Evolutionary conservation across 1,140 invertebrate genomes (phyloP).

Genomic region (Nasonia giraulti): DNA sequence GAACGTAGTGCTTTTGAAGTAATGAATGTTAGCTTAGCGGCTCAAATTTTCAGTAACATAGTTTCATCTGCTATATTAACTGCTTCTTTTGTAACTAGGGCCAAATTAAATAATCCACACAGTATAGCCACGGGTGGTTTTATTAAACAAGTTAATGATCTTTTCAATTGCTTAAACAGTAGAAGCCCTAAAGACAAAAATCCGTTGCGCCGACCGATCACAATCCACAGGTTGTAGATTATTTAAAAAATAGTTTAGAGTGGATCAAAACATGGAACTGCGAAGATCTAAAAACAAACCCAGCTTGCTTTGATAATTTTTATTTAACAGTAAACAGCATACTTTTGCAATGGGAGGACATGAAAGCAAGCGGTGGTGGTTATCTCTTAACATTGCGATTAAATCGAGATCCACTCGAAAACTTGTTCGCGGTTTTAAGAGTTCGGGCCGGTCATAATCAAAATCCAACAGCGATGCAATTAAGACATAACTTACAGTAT

Average conservation of each 20-base stretch:
- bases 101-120: neutral
- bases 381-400: too few relatives aligned
- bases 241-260: slow-evolving; percentile 7
- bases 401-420: too few relatives aligned
- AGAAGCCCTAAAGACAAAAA: too few relatives aligned
- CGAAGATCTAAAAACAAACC: neutral
- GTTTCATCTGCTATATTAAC: slow-evolving; percentile 47
- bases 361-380: too few relatives aligned
- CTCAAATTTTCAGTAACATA: slow-evolving; percentile 52
- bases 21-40: too few relatives aligned
- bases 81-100: slow-evolving; percentile 24
- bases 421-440: too few relatives aligned
- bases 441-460: too few relatives aligned
- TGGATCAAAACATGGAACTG: neutral
- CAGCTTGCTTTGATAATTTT: slow-evolving; percentile 46
- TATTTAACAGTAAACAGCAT: slow-evolving; percentile 16
- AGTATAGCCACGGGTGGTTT: too few relatives aligned
- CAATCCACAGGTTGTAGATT: neutral
- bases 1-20: too few relatives aligned
- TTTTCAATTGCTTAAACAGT: slow-evolving; percentile 56
- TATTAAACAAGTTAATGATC: slow-evolving; percentile 48
- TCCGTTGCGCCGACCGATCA: neutral
- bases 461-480: too few relatives aligned
- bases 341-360: too few relatives aligned
- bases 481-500: too few relatives aligned